Base-by-base conservation (phyloP, 1,140 invertebrate genomes). In the Neodiprion lecontei region DNA sequence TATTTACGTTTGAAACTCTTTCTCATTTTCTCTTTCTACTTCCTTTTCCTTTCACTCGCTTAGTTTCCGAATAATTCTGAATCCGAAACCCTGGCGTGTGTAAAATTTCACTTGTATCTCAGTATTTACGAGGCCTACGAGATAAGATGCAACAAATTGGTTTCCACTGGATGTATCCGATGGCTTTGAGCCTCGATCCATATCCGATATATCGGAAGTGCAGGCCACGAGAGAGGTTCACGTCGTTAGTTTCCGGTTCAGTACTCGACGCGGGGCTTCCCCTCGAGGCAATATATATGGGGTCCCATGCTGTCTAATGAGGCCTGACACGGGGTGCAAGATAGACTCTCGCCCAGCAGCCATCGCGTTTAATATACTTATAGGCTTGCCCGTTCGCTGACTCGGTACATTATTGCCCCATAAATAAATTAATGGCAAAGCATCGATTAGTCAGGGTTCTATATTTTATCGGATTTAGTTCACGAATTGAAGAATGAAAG, bases 221-320 rank as follows among this genome's bases (percentile, higher is more conserved):
- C 28, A 40, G 28, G 53, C 53, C 53, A 65, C 14, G 76, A 72
- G 74, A 40, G 61, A 67, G 72, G 72, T 77, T 82, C 81, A 83
- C 69, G 72, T 81, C 72, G 79, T 83, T 82, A 81, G 79, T 82
- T 81, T 79, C 77, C 81, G 76, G 79, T 79, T 80, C 75, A 74
- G 75, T 76, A 72, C 75, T 76, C 76, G 73, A 50, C 77, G 72
- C 71, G 48, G 17, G 67, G 10, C 8, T 69, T 69, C 61, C 23
- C 23, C 40, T 21, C 67, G 11, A 69, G 17, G 40, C 67, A 23
- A 69, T 69, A 69, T 23, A 23, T 69, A 69, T 69, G 40, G 75
- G 79, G 76, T 83, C 79, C 76, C 77, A 75, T 77, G 77, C 72
- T 81, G 82, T 84, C 82, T 84, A 85, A 83, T 85, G 83, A 84